A percentile compares a stretch with the other conserved stretches of the same genome.
These are phyloP conservation scores for Budorcas taxicolor DNA, from an alignment of 2,113 vertebrate species.

Conservation along the genomic window DNA sequence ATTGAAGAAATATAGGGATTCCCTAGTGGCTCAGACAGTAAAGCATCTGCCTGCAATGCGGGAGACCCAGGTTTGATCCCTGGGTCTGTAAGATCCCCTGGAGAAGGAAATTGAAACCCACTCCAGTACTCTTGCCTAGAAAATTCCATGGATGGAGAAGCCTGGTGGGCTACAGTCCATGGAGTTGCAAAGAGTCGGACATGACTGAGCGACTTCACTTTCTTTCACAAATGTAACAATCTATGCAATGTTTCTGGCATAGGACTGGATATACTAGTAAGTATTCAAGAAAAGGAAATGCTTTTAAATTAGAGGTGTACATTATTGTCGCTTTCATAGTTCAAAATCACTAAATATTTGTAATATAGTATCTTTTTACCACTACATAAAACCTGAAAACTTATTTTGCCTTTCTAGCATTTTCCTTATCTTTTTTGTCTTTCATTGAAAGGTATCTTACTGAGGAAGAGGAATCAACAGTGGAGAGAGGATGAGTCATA, in stretches of 20 bases:
- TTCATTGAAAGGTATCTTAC: conserved; percentile 11
- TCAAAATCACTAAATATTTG: not conserved
- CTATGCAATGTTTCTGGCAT: not conserved
- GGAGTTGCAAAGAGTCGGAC: not conserved
- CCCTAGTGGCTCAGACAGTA: not conserved
- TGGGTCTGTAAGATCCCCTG: not conserved
- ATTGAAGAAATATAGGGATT: not conserved
- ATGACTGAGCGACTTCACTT: not conserved
- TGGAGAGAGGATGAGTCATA: not conserved
- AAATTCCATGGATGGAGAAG: not conserved
- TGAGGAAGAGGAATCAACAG: conserved; percentile 7
- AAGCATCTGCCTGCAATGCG: fast-evolving
- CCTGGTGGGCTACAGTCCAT: not conserved
- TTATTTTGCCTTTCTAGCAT: not conserved
- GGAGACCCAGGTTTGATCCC: not conserved
- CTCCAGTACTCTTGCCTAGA: not conserved
- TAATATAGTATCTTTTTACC: not conserved
- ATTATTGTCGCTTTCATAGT: not conserved
- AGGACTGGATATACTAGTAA: not conserved
- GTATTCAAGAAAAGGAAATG: not conserved
- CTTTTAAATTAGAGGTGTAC: not conserved
- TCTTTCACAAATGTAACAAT: not conserved
- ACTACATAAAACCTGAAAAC: not conserved
- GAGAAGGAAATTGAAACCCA: not conserved
- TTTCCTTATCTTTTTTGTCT: conserved; percentile 24